phyloP scores from a whole-genome alignment of 2,888 invertebrate genomes.

The Zonitis immaculata region DNA sequence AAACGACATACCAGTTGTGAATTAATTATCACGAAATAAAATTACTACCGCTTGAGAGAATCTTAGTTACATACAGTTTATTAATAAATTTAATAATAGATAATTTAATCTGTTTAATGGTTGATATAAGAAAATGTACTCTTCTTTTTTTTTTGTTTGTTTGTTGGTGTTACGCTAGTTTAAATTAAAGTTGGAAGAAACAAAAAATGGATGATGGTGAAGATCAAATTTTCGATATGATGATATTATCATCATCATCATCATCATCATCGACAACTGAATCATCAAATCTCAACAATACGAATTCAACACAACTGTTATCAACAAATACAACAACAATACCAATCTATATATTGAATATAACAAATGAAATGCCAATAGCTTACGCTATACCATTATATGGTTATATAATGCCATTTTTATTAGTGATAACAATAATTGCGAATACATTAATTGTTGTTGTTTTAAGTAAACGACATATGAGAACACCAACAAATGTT shows the following conservation, averaged over 20 bases:
- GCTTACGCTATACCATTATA: conserved; percentile 67
- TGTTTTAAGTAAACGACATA: conserved; percentile 83
- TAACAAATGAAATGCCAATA: conserved; percentile 63
- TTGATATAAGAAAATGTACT: neutral
- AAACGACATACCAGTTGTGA: neutral
- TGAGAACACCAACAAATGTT: conserved; percentile 89
- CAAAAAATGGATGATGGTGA: too few species aligned
- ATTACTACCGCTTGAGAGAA: neutral
- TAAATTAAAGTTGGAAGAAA: too few species aligned
- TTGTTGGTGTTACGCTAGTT: too few species aligned
- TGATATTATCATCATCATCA: neutral
- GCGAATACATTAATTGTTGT: conserved; percentile 89
- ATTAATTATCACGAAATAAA: conserved; percentile 1
- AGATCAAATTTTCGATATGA: neutral
- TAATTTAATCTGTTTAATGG: neutral
- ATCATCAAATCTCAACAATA: neutral
- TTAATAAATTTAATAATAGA: neutral
- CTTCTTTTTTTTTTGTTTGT: too few species aligned
- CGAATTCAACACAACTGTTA: neutral
- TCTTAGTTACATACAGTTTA: neutral
- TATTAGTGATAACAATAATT: conserved; percentile 81
- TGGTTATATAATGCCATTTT: conserved; percentile 77
- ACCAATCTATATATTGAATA: conserved; percentile 49
- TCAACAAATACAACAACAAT: neutral
- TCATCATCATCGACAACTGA: neutral